phyloP scores from a whole-genome alignment of 2,113 vertebrate genomes.

The Spermophilus dauricus region DNA sequence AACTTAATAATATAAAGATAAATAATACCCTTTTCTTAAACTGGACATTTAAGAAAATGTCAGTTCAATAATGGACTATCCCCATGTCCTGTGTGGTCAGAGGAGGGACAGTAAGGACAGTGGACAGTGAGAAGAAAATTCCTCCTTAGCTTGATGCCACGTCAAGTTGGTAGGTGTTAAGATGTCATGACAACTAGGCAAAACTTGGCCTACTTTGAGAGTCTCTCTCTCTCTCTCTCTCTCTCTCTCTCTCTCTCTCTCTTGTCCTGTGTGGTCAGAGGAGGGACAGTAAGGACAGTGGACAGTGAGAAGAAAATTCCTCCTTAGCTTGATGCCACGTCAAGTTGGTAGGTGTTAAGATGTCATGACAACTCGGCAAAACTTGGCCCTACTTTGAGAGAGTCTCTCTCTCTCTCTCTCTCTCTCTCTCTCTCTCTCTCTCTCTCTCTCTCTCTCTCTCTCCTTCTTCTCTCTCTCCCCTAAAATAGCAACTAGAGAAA shows the following conservation, averaged over 20 bases:
- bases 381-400: too few species aligned
- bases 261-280: too few species aligned
- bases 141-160: not conserved
- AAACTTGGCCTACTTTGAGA: slow-evolving; percentile 24
- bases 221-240: too few species aligned
- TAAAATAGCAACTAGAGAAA: not conserved
- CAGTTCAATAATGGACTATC: not conserved
- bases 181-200: not conserved
- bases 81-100: not conserved
- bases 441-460: too few species aligned
- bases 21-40: slow-evolving; percentile 38
- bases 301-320: too few species aligned
- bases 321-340: too few species aligned
- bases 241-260: too few species aligned
- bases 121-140: not conserved
- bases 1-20: not conserved
- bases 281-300: too few species aligned
- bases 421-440: too few species aligned
- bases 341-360: too few species aligned
- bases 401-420: not conserved
- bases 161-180: not conserved
- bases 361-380: too few species aligned
- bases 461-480: not conserved
- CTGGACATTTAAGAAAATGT: not conserved
- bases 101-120: not conserved